Base-by-base conservation (phyloP, 2,888 invertebrate species). In the Ennomos fuscantarius region DNA sequence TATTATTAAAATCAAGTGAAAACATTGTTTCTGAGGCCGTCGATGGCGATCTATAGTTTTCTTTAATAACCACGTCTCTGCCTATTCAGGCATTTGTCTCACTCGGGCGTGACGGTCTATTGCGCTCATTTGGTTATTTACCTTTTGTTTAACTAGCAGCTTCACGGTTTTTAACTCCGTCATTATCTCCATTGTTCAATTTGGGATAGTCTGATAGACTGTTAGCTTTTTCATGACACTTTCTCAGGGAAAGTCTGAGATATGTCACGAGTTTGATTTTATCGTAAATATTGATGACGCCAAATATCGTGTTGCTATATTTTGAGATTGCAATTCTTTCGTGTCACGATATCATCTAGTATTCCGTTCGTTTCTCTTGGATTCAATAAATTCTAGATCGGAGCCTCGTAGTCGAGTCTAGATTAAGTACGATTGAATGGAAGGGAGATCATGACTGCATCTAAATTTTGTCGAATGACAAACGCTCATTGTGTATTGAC, bases 1-100 rank as follows among this genome's bases (percentile, higher is more conserved):
- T 71, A 66, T 64, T 76, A 74, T 75, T 76, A 72, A 78, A 76
- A 77, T 74, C 71, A 68, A 73, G 77, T 78, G 78, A 78, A 76
- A 78, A 71, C 70, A 69, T 68, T 69, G 66, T 69, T 73, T 72
- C 69, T 63, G 66, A 68, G 36, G 63, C 66, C 45, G 40, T 51
- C 62, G 59, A 54, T 47, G 60, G 66, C 66, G 49, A 68, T 69
- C 61, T 62, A 48, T 57, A 37, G 58, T 69, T 70, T 71, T 69
- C 59, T 24, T 24, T 56, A 56, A 44, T 44, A 45, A 51, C 51
- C 51, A 53, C 70, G 70, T 73, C 67, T 52, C 48, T 58, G 60
- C 57, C 62, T 45, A 48, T 56, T 44, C 59, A 48, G 62, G 44
- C 51, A 49, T 44, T 50, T 55, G 48, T 67, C 65, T 66, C 55